These are phyloP conservation scores for Drosophila yakuba DNA, from an alignment of 1,140 invertebrate species.

Conservation along the genomic window DNA sequence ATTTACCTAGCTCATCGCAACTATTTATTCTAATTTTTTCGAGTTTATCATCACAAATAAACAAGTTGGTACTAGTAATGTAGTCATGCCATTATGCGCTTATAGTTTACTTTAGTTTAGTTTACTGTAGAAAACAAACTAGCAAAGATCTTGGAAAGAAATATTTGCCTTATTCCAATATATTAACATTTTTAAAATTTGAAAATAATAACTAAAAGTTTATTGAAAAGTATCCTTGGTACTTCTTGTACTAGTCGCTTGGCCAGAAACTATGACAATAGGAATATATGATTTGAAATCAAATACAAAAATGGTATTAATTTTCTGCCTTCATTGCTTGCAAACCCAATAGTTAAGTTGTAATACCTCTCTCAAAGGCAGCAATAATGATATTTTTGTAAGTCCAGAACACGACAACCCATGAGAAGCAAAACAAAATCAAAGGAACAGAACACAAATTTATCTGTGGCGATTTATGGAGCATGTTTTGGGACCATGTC, in stretches of 20 bases:
- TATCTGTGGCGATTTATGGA: slow-evolving; percentile 77
- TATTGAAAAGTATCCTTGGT: no score
- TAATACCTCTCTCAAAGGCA: slow-evolving; percentile 3
- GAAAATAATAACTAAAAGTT: no score
- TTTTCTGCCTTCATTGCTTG: neutral
- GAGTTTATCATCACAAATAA: neutral
- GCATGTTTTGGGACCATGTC: slow-evolving; percentile 60
- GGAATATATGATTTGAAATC: no score
- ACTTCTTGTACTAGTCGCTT: no score
- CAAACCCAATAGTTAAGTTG: neutral
- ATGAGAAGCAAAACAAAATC: slow-evolving; percentile 63
- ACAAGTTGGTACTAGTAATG: neutral
- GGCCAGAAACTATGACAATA: no score
- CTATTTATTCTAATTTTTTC: neutral
- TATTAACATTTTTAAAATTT: no score
- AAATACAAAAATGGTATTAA: no score
- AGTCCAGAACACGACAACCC: slow-evolving; percentile 20
- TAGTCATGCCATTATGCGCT: neutral
- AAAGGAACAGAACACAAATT: slow-evolving; percentile 66
- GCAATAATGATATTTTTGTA: slow-evolving; percentile 65
- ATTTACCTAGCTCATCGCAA: neutral
- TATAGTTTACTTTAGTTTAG: neutral
- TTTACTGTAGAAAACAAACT: neutral
- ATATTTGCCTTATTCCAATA: no score
- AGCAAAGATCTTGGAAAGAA: no score